These are phyloP conservation scores for Tipula lateralis DNA, from an alignment of 2,888 invertebrate genomes.

Conservation along the genomic window DNA sequence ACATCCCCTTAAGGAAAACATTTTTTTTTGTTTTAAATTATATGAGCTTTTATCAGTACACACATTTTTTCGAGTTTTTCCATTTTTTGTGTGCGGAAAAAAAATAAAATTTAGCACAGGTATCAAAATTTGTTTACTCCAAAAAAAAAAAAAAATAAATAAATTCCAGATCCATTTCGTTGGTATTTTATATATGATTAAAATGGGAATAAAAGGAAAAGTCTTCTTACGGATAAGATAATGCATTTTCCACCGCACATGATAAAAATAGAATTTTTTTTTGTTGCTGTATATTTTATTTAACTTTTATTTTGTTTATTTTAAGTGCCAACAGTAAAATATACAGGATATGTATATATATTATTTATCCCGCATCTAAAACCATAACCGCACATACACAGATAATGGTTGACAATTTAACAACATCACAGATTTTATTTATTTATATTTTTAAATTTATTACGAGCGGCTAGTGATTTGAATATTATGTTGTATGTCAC, in stretches of 20 bases:
- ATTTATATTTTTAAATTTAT: slow-evolving; percentile 33
- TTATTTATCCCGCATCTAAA: not conserved
- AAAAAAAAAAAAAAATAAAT: not conserved
- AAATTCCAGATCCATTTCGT: not conserved
- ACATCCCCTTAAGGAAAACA: slow-evolving; percentile 13
- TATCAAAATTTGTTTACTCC: slow-evolving; percentile 11
- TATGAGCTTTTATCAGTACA: slow-evolving; percentile 19
- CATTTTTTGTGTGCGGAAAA: not conserved
- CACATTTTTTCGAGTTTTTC: not conserved
- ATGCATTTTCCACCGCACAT: not conserved
- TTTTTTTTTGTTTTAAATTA: slow-evolving; percentile 2
- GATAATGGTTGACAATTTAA: not conserved
- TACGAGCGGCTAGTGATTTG: not conserved
- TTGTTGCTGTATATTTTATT: no score
- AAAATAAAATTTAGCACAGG: not conserved
- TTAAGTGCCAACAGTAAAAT: slow-evolving; percentile 24
- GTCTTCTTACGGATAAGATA: not conserved
- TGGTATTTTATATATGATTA: not conserved
- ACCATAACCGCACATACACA: slow-evolving; percentile 24
- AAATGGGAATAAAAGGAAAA: slow-evolving; percentile 15
- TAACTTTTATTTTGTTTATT: not conserved
- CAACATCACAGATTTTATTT: not conserved
- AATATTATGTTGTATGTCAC: not conserved
- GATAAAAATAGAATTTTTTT: not conserved
- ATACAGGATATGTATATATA: slow-evolving; percentile 14